Base-by-base conservation (phyloP, 2,797 vertebrate genomes). In the Coccyzus lansbergi region DNA sequence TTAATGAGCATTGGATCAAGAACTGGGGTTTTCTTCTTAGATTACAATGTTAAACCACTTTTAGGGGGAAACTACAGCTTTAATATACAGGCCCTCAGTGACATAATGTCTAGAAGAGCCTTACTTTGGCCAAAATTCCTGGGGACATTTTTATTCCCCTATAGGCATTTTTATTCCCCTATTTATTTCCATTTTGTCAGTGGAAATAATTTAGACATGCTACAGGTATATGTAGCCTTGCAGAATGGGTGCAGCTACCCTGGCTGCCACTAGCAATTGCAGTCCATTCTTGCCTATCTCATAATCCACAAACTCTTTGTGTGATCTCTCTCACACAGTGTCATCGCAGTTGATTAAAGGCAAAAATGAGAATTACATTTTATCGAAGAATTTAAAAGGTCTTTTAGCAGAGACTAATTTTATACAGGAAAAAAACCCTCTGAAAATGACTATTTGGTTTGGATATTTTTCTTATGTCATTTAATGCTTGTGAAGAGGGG, bases 1-100 rank as follows among this genome's bases (percentile, higher is more conserved):
- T 95, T 95, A 96, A 89, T 79, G 88, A 95, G 79, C 53, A 52
- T 14, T 31, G 68, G 76, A 87, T 87, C 86, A 89, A 74, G 94
- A 83, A 72, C 69, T 88, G 79, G 52, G 71, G 13, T 70, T 94
- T 92, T 87, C 62, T 85, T 46, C 92, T 90, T 84, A 85, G 63
- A 69, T 83, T 81, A 44, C 0, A 0, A 68, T 28, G 19, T 91
- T 60, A 87, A 94, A 86, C 68, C 34, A 77, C 58, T 78, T 85
- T 55, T 75, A 87, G 83, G 53, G 5, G 36, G 4, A 87, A 93
- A 38, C n/a, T 62, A 12, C 16, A 75, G 62, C 51, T 95, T 93
- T 72, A 78, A 81, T 16, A 28, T 58, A 42, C 38, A 69, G 20
- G 5, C n/a, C 28, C 52, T 83, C 51, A 69, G 38, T 59, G 80